Base-by-base conservation (phyloP, 35 echinoderm and acorn worm genomes). In the Anneissia japonica region DNA sequence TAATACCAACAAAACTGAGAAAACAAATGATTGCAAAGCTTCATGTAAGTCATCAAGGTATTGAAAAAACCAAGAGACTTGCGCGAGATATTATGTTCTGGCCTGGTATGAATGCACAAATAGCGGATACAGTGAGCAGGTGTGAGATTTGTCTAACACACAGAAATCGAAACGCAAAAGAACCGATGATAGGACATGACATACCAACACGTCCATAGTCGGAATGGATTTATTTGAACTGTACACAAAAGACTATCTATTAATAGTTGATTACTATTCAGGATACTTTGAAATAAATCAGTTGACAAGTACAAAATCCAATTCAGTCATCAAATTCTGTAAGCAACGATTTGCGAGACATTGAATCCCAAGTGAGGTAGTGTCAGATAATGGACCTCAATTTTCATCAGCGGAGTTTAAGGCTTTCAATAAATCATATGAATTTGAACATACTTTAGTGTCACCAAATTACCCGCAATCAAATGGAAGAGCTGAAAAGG, bases 191-290 rank as follows among this genome's bases (percentile, higher is more conserved):
- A 4, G 33, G 9, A 26, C 87, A 89, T 16, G 26, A 16, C 3
- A 74, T 38, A 36, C 87, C 87, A 38, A 30, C 34, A 17, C 72
- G 80, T 23, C 87, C 87, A 89, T 89, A 75, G 74, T 82, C 21
- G 79, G 87, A 12, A 39, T 37, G 13, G 87, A 83, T 64, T 35
- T 89, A 19, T 89, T 89, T 75, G 30, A 82, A 75, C 0, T 89
- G 0, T 36, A 83, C 32, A 41, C 64, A 31, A 39, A 88, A 23
- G 36, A 81, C 2, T 86, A 91, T 33, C 26, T 91, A 7, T 31
- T 91, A 28, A 23, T 86, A 32, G 76, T 80, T 38, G 83, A 91
- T 46, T 91, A 86, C 76, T 86, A 91, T 84, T 86, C 83, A 29
- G 85, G 56, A 39, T 90, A 55, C 45, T 31, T 90, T 32, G 88